phyloP scores from a whole-genome alignment of 2,113 vertebrate species.

The Pleuronectes platessa region DNA sequence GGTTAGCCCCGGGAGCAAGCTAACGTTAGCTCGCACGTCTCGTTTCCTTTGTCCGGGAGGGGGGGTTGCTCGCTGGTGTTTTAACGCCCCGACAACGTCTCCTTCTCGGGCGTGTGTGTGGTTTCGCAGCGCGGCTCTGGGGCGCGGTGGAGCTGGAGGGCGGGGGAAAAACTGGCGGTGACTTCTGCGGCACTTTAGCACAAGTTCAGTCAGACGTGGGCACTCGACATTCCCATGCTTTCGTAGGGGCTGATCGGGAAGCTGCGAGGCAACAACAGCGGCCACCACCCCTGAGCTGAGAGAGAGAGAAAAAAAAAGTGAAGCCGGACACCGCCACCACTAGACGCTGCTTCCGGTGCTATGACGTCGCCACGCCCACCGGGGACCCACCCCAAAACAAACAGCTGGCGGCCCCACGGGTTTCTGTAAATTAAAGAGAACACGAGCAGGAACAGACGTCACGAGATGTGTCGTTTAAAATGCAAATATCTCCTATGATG shows the following conservation, averaged over 20 bases:
- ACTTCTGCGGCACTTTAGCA: slow-evolving; percentile 56
- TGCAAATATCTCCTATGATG: background rate
- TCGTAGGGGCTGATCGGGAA: slow-evolving; percentile 44
- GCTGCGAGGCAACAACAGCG: slow-evolving; percentile 71
- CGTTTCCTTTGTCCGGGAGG: slow-evolving; percentile 72
- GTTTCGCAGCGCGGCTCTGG: background rate
- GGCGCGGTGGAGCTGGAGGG: background rate
- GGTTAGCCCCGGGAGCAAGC: slow-evolving; percentile 63
- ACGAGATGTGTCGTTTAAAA: background rate
- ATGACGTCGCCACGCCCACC: slow-evolving; percentile 44
- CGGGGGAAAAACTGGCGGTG: background rate
- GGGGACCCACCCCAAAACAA: background rate
- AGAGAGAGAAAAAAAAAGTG: slow-evolving; percentile 21
- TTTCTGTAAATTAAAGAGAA: rapidly evolving
- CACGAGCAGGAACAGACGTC: background rate
- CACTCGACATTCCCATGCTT: slow-evolving; percentile 77
- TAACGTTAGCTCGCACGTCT: slow-evolving; percentile 70
- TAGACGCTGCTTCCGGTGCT: slow-evolving; percentile 57
- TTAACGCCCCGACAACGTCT: slow-evolving; percentile 42
- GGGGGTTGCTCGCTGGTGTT: slow-evolving; percentile 31
- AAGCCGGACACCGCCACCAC: slow-evolving; percentile 19
- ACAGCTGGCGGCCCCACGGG: rapidly evolving
- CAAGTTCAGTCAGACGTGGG: slow-evolving; percentile 51
- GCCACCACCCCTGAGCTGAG: slow-evolving; percentile 73
- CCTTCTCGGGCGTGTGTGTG: background rate